A percentile compares a stretch with the other conserved stretches of the same genome.
Conservation (phyloP, 2,113 vertebrate species). For the Psephotus haematonotus region DNA sequence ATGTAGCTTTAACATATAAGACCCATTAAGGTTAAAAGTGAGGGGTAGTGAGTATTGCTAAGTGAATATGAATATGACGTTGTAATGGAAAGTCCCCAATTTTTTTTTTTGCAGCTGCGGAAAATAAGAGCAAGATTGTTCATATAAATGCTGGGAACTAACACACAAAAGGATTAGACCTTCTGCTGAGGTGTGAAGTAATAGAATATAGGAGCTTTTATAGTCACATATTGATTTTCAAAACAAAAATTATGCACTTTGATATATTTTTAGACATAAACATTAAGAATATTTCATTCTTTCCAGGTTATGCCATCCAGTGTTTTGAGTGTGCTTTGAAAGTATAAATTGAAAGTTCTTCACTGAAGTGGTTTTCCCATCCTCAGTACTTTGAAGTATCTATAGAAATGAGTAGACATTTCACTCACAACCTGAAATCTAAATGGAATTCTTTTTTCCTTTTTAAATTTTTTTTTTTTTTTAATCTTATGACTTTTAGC, state of each 20-base stretch:
- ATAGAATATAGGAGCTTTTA: neutral
- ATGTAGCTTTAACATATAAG: neutral
- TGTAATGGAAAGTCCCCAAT: neutral
- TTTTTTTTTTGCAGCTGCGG: neutral
- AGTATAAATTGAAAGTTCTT: neutral
- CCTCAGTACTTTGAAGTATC: neutral
- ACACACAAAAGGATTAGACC: neutral
- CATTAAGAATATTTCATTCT: neutral
- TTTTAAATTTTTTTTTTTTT: no score
- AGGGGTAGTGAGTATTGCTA: neutral
- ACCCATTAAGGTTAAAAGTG: neutral
- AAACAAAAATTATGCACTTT: neutral
- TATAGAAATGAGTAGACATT: neutral
- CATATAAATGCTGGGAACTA: neutral
- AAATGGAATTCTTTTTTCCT: neutral
- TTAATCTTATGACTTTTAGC: neutral
- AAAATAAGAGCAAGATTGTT: neutral
- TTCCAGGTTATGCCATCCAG: neutral
- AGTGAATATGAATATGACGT: neutral
- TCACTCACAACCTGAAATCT: neutral
- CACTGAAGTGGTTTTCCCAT: neutral
- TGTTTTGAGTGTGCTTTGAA: neutral
- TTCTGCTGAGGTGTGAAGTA: neutral
- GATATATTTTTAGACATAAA: neutral
- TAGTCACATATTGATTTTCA: neutral